Evolutionary conservation across 2,797 vertebrate species (phyloP).

Genomic region (Sebastes trivittatus): DNA sequence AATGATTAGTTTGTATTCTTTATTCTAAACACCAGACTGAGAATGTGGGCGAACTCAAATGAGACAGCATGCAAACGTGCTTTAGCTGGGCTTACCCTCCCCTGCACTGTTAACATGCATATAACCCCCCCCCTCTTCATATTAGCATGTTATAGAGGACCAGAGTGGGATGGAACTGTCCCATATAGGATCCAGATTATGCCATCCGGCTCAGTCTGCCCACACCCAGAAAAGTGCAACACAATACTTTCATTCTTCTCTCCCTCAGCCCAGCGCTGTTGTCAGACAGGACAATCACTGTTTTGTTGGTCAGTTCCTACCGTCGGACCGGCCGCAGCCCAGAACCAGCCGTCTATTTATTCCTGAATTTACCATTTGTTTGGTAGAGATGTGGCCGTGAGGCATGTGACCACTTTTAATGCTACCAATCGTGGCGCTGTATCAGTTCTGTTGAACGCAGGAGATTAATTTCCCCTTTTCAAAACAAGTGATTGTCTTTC

Average conservation of each 20-base stretch:
- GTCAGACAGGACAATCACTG: conserved; percentile 73
- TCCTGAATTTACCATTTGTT: conserved; percentile 79
- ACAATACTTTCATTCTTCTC: conserved; percentile 81
- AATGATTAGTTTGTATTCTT: neutral
- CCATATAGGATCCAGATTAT: conserved; percentile 77
- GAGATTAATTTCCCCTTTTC: conserved; percentile 7
- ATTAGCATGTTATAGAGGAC: conserved; percentile 17
- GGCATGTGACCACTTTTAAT: conserved; percentile 46
- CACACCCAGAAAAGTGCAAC: conserved; percentile 68
- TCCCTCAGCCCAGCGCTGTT: conserved; percentile 68
- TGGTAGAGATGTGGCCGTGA: conserved; percentile 41
- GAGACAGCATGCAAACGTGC: neutral
- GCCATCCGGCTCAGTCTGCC: conserved; percentile 67
- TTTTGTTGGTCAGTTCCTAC: conserved; percentile 74
- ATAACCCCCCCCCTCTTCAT: conserved; percentile 16
- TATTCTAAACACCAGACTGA: neutral
- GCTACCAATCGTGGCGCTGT: conserved; percentile 20
- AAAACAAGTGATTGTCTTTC: neutral
- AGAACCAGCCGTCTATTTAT: conserved; percentile 73
- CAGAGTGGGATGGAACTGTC: conserved; percentile 62
- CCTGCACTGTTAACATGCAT: conserved; percentile 4
- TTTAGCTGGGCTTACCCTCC: neutral
- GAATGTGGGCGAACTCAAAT: neutral
- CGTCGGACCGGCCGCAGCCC: conserved; percentile 52
- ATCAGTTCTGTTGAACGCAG: conserved; percentile 7